Evolutionary conservation across 2,797 vertebrate species (phyloP).

Genomic region (Mareca strepera): DNA sequence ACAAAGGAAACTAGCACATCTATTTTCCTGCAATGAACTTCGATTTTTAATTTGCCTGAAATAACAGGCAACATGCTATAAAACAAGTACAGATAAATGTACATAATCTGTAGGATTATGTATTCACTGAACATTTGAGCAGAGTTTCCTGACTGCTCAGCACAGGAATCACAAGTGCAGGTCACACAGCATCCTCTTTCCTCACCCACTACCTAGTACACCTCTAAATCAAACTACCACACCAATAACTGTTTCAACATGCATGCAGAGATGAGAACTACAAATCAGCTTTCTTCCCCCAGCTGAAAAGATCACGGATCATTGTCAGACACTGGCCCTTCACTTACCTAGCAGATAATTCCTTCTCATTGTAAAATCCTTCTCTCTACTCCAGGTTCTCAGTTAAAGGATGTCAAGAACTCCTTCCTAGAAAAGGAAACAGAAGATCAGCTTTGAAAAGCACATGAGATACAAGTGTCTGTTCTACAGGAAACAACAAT

Average conservation of each 20-base stretch:
- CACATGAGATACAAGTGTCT: neutral
- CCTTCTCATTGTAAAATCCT: neutral
- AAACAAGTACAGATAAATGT: neutral
- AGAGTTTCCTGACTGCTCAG: neutral
- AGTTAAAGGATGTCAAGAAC: neutral
- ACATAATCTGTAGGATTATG: neutral
- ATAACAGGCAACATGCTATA: neutral
- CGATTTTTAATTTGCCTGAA: constrained; percentile 1
- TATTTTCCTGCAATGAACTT: neutral
- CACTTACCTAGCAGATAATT: neutral
- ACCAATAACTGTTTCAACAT: neutral
- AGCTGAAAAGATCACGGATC: neutral
- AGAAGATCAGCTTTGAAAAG: neutral
- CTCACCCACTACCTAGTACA: neutral
- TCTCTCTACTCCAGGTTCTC: neutral
- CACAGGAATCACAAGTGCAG: neutral
- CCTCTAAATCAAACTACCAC: neutral
- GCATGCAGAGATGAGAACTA: neutral
- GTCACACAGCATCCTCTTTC: neutral
- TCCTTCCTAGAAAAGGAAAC: neutral
- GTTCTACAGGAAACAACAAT: neutral
- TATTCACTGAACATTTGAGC: neutral
- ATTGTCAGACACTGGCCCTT: neutral
- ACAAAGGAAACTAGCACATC: neutral
- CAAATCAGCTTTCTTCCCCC: neutral